phyloP scores from a whole-genome alignment of 2,797 vertebrate genomes.

The Enteromius fasciolatus region DNA sequence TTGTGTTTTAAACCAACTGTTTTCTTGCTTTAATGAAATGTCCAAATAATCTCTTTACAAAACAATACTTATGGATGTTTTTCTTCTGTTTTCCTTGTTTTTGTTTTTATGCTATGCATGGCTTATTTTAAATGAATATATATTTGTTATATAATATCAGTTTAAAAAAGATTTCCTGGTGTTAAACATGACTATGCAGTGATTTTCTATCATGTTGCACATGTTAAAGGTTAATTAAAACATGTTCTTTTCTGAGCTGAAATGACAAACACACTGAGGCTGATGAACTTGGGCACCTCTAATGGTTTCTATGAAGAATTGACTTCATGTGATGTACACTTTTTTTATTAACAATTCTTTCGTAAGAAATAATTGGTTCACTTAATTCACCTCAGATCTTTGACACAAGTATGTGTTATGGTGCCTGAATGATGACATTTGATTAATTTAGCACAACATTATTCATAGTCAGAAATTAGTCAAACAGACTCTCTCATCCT shows the following conservation, averaged over 20 bases:
- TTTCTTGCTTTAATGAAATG: conserved; percentile 2
- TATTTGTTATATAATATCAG: neutral
- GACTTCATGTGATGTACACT: conserved; percentile 9
- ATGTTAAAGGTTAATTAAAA: conserved; percentile 40
- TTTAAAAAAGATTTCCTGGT: neutral
- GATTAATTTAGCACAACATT: conserved; percentile 8
- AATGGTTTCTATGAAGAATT: neutral
- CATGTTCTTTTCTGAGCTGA: conserved; percentile 2
- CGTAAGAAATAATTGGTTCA: conserved; percentile 12
- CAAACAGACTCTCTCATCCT: neutral
- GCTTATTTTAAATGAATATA: neutral
- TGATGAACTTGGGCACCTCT: conserved; percentile 4
- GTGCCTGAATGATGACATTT: neutral
- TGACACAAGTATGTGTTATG: conserved; percentile 20
- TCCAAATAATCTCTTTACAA: neutral
- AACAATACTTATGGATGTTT: neutral
- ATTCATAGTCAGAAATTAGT: neutral
- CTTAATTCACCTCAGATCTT: conserved; percentile 3
- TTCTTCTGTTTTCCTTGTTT: neutral
- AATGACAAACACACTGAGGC: conserved; percentile 28
- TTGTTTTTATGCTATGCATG: neutral
- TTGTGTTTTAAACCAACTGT: neutral
- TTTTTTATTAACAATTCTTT: conserved; percentile 19
- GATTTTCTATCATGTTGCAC: conserved; percentile 9
- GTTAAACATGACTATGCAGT: conserved; percentile 7